Evolutionary conservation across 2,888 invertebrate species (phyloP).

Genomic region (Pycnomerus fuliginosus): DNA sequence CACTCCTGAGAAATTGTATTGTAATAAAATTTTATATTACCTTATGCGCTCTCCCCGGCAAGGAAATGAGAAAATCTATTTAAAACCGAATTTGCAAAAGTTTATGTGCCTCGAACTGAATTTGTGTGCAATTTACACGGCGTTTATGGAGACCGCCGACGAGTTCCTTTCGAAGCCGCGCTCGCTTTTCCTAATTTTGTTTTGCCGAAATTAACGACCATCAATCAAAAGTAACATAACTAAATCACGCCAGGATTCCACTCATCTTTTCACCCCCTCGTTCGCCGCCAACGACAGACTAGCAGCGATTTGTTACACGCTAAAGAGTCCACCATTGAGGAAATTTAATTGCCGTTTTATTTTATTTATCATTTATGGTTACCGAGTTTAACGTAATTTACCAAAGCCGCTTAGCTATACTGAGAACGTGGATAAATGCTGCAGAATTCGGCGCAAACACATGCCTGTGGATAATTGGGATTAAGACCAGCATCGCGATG

Average conservation of each 20-base stretch:
- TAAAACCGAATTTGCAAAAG: slow-evolving; percentile 23
- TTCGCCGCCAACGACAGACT: no score
- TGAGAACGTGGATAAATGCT: no score
- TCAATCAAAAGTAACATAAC: slow-evolving; percentile 17
- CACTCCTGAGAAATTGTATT: slow-evolving; percentile 29
- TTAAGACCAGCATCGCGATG: no score
- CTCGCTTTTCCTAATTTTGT: slow-evolving; percentile 12
- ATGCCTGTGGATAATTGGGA: no score
- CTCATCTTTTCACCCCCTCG: neutral
- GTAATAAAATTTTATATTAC: slow-evolving; percentile 30
- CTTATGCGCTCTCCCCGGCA: slow-evolving; percentile 20
- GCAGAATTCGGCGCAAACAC: no score
- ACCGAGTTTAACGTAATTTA: no score
- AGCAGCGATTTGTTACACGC: no score
- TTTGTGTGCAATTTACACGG: slow-evolving; percentile 18
- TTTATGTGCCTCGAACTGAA: slow-evolving; percentile 16
- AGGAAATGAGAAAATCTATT: slow-evolving; percentile 28
- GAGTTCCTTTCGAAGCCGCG: slow-evolving; percentile 8
- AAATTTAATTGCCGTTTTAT: no score
- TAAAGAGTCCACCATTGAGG: no score
- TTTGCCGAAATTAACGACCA: slow-evolving; percentile 18
- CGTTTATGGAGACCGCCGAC: slow-evolving; percentile 16
- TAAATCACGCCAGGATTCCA: slow-evolving; percentile 10
- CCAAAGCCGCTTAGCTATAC: no score
- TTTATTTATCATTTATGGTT: no score